Base-by-base conservation (phyloP, 2,113 vertebrate genomes). In the Leptodactylus fuscus region DNA sequence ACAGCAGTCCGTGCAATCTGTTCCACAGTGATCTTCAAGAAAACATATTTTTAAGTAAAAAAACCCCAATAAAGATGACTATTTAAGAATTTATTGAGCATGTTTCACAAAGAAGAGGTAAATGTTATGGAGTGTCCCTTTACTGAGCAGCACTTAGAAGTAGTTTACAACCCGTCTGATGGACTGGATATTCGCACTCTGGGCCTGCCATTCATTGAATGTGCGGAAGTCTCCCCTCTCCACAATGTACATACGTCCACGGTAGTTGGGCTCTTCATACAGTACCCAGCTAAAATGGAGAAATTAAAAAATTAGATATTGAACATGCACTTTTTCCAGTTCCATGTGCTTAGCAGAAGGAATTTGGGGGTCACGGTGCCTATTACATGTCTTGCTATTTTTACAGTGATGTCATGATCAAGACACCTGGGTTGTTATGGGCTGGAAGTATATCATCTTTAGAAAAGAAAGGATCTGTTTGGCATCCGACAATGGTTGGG, bases 261-360 rank as follows among this genome's bases (percentile, higher is more conserved):
- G 94, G 92, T 96, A 98, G 93, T 95, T 98, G 20, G 97, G 96
- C 92, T 98, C 97, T 91, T 97, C 96, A 0, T 98, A 97, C 89
- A 98, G 94, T 91, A 97, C 96, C 97, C 97, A 97, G 91, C 97
- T 98, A 78, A 49, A 82, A 58, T 58, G 4, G 41, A 44, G 41
- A 55, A 22, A 55, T 20, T 5, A 55, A 58, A 58, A 4, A 24
- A 24, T 2, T 58, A 58, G 6, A 20, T 53, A 53, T 22, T 53
- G 20, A 53, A 48, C 46, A 48, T n/a, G n/a, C 11, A 13, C 46
- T 12, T 48, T 41, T 9, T 6, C n/a, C n/a, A n/a, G n/a, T n/a
- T n/a, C n/a, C n/a, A n/a, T n/a, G n/a, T n/a, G n/a, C n/a, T n/a
- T n/a, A n/a, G n/a, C n/a, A n/a, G n/a, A n/a, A n/a, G n/a, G n/a